Evolutionary conservation across 2,797 vertebrate genomes (phyloP), one percentile per base, ranked within the genome.

Genomic region (Tiaroga cobitis): DNA sequence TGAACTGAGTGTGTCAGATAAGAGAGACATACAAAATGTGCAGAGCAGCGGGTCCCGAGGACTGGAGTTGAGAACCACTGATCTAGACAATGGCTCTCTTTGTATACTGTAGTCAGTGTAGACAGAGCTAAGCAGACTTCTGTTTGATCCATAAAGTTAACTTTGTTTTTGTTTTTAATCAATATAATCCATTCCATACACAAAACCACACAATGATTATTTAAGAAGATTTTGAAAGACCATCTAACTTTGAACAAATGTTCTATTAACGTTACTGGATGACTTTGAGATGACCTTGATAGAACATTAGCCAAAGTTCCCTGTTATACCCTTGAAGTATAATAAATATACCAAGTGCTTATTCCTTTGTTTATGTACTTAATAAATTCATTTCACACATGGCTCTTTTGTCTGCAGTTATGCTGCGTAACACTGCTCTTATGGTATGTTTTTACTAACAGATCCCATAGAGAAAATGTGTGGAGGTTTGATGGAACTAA

Each of bases 401-500:
- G 80, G 21, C 39, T 39, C 21, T 15, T 68, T 16, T 41, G 1
- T 54, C 32, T 77, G 68, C 37, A 26, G 24, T 84, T 79, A 85
- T 67, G 73, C 34, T 82, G 4, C 32, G 65, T 65, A 69, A 67
- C 39, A 26, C 49, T 70, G 37, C 68, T 77, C 29, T 70, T 63
- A 72, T 39, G 56, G 63, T 49, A 43, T 56, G 56, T 61, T 74
- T 67, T 67, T 26, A 32, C n/a, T 43, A 37, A 34, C 73, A 34
- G 39, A 84, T 21, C n/a, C 43, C 51, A 24, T 49, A 63, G 80
- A 41, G 65, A 72, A 86, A 77, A 46, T 4, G 13, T 81, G 34
- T 84, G 69, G 21, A 65, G 70, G 76, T 83, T 80, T 85, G 80
- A 83, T 54, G 29, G 54, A 82, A 87, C 26, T 61, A 83, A 89